These are phyloP conservation scores for Digitonthophagus gazella DNA, from an alignment of 2,888 invertebrate species.

Conservation along the genomic window DNA sequence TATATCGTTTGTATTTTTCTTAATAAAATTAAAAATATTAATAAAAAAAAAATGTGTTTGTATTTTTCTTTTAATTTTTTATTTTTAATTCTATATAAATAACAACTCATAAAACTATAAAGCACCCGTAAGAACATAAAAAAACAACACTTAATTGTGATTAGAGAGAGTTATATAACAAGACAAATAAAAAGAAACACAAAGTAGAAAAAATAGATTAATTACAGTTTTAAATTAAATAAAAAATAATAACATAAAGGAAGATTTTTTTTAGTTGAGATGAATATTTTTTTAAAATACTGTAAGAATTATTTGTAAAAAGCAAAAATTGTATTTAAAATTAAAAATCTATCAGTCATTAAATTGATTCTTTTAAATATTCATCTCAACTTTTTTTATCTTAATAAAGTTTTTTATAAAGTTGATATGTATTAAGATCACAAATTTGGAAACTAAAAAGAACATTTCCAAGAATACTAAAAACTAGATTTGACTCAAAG, in stretches of 20 bases:
- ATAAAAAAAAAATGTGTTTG: not conserved
- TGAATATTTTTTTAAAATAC: too few species aligned
- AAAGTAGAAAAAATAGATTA: not conserved
- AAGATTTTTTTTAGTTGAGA: too few species aligned
- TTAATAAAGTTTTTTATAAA: not conserved
- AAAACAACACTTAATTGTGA: not conserved
- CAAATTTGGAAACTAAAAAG: not conserved
- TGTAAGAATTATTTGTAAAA: too few species aligned
- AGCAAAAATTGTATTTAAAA: too few species aligned
- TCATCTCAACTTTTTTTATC: not conserved
- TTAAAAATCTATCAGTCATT: too few species aligned
- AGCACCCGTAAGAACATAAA: not conserved
- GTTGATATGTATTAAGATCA: not conserved
- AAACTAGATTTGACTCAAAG: too few species aligned
- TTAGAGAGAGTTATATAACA: not conserved
- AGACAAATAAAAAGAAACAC: too few species aligned
- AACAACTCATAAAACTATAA: not conserved
- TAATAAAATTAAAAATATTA: constrained; percentile 3
- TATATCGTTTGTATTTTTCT: constrained; percentile 10
- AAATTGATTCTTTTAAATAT: too few species aligned
- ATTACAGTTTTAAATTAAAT: not conserved
- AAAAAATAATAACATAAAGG: too few species aligned
- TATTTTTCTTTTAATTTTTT: not conserved
- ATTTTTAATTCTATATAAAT: not conserved
- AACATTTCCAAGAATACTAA: not conserved